Percentiles rank a stretch among this genome's conserved stretches.
Evolutionary conservation across 2,113 vertebrate species (phyloP).

Genomic region (Lampris megalopsis): DNA sequence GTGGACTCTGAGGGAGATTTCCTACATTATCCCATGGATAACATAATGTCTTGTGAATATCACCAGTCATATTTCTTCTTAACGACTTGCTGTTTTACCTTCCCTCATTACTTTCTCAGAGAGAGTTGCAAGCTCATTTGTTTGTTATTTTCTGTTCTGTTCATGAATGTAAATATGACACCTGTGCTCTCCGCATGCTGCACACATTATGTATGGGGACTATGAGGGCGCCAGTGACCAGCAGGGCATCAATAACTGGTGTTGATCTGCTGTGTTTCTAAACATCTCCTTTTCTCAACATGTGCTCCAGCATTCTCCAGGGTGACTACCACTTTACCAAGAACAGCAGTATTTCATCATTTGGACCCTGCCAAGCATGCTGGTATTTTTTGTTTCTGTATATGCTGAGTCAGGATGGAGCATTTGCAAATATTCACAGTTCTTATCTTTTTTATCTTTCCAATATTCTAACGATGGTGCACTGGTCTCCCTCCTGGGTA

Average conservation of each 20-base stretch:
- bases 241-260: constrained; percentile 34
- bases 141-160: constrained; percentile 34
- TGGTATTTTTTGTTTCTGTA: constrained; percentile 5
- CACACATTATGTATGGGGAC: constrained; percentile 39
- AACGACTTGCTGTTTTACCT: constrained; percentile 35
- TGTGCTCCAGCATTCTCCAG: constrained; percentile 13
- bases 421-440: constrained; percentile 31
- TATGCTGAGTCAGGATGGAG: constrained; percentile 35
- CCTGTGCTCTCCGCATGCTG: constrained; percentile 47
- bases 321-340: constrained; percentile 13
- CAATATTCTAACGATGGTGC: constrained; percentile 60
- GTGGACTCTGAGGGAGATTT: constrained; percentile 42
- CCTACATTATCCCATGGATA: constrained; percentile 60
- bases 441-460: constrained; percentile 65
- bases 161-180: constrained; percentile 53
- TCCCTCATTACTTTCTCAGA: constrained; percentile 39
- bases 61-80: constrained; percentile 40
- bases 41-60: constrained; percentile 33
- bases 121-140: background rate
- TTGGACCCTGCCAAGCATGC: constrained; percentile 46
- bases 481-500: constrained; percentile 33
- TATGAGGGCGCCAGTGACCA: constrained; percentile 12
- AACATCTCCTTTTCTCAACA: constrained; percentile 7
- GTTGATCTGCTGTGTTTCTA: constrained; percentile 30
- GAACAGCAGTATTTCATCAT: constrained; percentile 37